These are phyloP conservation scores for Sarotherodon lohbergeri DNA, from an alignment of 2,113 vertebrate species.

Conservation along the genomic window DNA sequence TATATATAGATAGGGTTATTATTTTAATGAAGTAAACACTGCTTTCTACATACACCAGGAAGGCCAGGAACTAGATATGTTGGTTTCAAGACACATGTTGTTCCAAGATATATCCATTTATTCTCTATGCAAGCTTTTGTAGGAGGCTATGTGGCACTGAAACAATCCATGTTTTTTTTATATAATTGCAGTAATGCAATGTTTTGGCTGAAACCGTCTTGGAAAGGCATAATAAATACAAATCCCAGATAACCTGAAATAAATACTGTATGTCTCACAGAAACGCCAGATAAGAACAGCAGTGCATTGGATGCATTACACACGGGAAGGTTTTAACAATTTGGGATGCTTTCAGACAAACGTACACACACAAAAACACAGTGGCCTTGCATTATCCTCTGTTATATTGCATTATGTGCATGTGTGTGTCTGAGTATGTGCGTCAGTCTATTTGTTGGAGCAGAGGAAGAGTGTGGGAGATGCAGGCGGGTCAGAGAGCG, in stretches of 20 bases:
- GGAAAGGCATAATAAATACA: constrained; percentile 27
- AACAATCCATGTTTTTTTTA: constrained; percentile 31
- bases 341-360: constrained; percentile 19
- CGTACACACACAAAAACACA: neutral
- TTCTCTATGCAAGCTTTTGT: constrained; percentile 20
- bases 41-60: neutral
- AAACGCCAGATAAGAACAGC: constrained; percentile 28
- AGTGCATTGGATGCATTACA: constrained; percentile 31
- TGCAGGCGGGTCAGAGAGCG: neutral
- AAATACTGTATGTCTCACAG: constrained; percentile 3
- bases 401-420: constrained; percentile 9
- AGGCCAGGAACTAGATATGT: neutral
- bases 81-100: neutral
- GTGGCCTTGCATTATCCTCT: constrained; percentile 21
- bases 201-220: constrained; percentile 7
- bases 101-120: neutral
- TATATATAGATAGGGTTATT: rapidly evolving
- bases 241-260: constrained; percentile 22
- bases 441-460: neutral
- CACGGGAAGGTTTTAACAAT: constrained; percentile 31
- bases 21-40: neutral
- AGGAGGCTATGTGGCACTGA: constrained; percentile 14
- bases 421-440: neutral
- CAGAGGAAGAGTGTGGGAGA: constrained; percentile 1
- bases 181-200: constrained; percentile 28